Evolutionary conservation across 53 echinoderm and acorn worm genomes (phyloP).

Genomic region (Apostichopus leukothele): DNA sequence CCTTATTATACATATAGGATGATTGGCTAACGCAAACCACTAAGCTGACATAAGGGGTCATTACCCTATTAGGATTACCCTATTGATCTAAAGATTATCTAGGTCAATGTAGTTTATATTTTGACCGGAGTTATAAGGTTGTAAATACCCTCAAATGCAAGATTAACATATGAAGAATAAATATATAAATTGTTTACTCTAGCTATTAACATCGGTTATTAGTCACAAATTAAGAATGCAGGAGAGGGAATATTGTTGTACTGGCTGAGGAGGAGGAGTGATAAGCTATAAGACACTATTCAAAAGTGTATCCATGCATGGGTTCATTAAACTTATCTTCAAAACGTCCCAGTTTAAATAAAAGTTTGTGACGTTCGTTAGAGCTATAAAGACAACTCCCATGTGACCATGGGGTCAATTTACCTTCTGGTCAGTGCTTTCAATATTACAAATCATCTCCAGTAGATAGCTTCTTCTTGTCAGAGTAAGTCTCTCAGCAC

Average conservation of each 20-base stretch:
- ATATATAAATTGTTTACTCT: conserved; percentile 1
- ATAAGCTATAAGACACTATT: background rate
- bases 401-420: background rate
- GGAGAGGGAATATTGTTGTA: too few species aligned
- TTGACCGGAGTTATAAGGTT: background rate
- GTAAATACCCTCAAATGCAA: background rate
- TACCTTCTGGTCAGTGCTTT: conserved; percentile 27
- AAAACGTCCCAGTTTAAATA: conserved; percentile 9
- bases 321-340: conserved; percentile 36
- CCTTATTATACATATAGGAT: background rate
- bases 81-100: background rate
- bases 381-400: conserved; percentile 18
- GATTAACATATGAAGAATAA: background rate
- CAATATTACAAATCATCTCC: background rate
- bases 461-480: background rate
- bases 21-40: background rate
- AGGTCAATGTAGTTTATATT: background rate
- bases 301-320: background rate
- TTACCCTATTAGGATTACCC: background rate
- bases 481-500: background rate
- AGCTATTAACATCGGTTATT: background rate
- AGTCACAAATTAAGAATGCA: background rate
- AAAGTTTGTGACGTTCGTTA: conserved; percentile 15
- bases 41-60: background rate
- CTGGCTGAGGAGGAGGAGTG: background rate